These are phyloP conservation scores for Ptychadena robeensis DNA, from an alignment of 2,797 vertebrate genomes.

Conservation along the genomic window DNA sequence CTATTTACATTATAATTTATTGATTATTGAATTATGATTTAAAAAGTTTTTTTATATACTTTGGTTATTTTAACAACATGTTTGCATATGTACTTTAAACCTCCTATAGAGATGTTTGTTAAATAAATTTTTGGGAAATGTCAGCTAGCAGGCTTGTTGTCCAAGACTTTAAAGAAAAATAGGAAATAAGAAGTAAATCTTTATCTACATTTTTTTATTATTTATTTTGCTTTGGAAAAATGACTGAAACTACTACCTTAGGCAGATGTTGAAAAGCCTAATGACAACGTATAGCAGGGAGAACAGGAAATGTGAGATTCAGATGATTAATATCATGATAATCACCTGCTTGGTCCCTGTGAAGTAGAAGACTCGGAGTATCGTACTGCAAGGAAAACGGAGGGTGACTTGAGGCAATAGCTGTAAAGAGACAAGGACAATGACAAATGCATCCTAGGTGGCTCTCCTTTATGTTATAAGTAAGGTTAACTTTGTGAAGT, in stretches of 20 bases:
- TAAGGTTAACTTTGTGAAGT: neutral
- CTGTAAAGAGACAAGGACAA: conserved; percentile 8
- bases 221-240: neutral
- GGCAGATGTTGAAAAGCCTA: neutral
- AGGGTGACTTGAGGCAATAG: conserved; percentile 23
- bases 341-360: conserved; percentile 9
- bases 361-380: conserved; percentile 1
- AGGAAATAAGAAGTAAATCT: too few species aligned
- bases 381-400: conserved; percentile 1
- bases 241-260: neutral
- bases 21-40: too few species aligned
- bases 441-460: conserved; percentile 7
- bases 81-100: too few species aligned
- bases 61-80: too few species aligned
- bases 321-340: conserved; percentile 34
- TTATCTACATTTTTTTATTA: too few species aligned
- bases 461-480: neutral
- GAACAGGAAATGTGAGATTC: conserved; percentile 14
- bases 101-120: too few species aligned
- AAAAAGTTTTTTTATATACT: too few species aligned
- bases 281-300: neutral
- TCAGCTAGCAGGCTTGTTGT: too few species aligned
- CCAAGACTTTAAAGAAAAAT: too few species aligned
- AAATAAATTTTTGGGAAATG: too few species aligned
- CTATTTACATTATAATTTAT: too few species aligned